A percentile compares a stretch with the other conserved stretches of the same genome.
Evolutionary conservation across 2,113 vertebrate species (phyloP).

Genomic region (Mobula hypostoma): DNA sequence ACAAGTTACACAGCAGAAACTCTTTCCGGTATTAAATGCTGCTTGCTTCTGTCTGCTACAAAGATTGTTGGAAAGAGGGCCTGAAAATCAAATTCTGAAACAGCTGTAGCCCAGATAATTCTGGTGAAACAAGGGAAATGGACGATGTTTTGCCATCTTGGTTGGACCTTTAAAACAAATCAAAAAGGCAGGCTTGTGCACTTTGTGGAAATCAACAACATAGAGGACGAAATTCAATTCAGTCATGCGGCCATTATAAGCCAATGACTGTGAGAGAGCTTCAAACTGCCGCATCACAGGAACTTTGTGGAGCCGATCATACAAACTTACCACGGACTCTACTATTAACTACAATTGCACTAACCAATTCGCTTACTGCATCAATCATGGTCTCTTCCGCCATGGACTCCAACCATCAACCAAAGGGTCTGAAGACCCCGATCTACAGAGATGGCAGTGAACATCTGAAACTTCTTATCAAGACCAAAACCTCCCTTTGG

Average conservation of each 20-base stretch:
- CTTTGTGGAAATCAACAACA: slow-evolving; percentile 7
- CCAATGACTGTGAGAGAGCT: neutral
- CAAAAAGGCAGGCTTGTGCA: neutral
- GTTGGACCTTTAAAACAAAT: neutral
- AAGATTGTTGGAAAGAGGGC: neutral
- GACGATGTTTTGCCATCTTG: neutral
- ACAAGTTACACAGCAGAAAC: neutral
- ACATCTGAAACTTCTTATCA: neutral
- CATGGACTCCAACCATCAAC: too few species aligned
- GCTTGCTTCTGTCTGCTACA: neutral
- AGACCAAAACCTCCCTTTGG: neutral
- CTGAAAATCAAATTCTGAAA: neutral
- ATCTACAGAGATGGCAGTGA: neutral
- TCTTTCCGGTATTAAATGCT: neutral
- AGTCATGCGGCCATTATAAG: neutral
- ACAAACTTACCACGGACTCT: neutral
- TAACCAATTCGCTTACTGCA: neutral
- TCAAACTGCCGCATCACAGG: neutral
- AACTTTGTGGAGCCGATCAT: neutral
- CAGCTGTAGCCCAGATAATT: neutral
- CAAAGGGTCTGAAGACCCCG: too few species aligned
- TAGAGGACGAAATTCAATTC: neutral
- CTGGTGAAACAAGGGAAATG: neutral
- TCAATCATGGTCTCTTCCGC: neutral
- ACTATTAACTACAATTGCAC: neutral